Evolutionary conservation across 2,797 vertebrate species (phyloP), one percentile per base, ranked within the genome.

Genomic region (Echeneis naucrates): DNA sequence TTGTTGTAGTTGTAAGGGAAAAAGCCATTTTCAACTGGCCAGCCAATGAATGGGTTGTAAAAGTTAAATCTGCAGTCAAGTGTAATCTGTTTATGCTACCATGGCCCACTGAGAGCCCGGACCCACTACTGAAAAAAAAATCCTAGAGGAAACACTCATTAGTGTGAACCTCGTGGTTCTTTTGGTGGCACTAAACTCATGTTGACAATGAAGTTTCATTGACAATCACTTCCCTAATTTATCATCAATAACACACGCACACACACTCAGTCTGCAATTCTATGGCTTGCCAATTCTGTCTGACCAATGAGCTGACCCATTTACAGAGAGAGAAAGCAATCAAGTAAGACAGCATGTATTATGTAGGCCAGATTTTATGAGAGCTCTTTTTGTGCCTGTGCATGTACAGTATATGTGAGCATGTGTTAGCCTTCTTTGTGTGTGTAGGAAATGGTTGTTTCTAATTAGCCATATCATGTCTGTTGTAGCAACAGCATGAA

Each of bases 291-390:
- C 57, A 79, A 84, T 63, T 84, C 84, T 47, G 75, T 64, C 58
- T 57, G 85, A 76, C 78, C 78, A 61, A 37, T 57, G 76, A 53
- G 30, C 63, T 89, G 88, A 88, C 85, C 79, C 68, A 90, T 83
- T 85, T 87, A 78, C 57, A 70, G 45, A 77, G 47, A 26, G 37
- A 59, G 16, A 54, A 67, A 40, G 19, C 62, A 32, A 54, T 69
- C 65, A 70, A 72, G 60, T 72, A 32, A 56, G 80, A 77, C 77
- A 73, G 64, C 44, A 51, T 77, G 78, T 40, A 58, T 74, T 81
- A 84, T 87, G 77, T 80, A 77, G 86, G 75, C 72, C 75, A 73
- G 32, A 19, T 71, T 82, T 75, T 62, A 58, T 23, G 66, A 70
- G 72, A 50, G 24, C 64, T 48, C 33, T 55, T 65, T 80, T 52